phyloP scores from a whole-genome alignment of 2,888 invertebrate genomes.

The Dendrolimus houi region DNA sequence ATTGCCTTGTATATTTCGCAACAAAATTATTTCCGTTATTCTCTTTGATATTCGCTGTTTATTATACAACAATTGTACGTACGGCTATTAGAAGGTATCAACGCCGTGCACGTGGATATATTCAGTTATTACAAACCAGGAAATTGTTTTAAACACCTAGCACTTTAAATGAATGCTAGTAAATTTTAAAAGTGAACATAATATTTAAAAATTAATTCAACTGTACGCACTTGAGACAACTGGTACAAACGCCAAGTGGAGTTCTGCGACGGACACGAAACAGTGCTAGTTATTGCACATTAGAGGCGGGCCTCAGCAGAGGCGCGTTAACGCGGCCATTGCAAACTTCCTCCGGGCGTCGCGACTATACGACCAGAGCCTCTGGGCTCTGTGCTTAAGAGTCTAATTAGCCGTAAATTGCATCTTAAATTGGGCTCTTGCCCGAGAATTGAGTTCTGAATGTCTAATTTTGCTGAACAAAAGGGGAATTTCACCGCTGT shows the following conservation, averaged over 20 bases:
- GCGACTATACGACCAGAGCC: slow-evolving; percentile 22
- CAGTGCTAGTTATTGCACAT: slow-evolving; percentile 40
- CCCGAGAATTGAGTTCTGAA: slow-evolving; percentile 64
- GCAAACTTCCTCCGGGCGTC: slow-evolving; percentile 40
- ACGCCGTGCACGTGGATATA: too few species aligned
- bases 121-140: too few species aligned
- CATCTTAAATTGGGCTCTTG: slow-evolving; percentile 61
- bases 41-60: too few species aligned
- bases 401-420: slow-evolving; percentile 70
- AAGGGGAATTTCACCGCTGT: slow-evolving; percentile 49
- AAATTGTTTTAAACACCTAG: too few species aligned
- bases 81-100: too few species aligned
- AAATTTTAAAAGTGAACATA: too few species aligned
- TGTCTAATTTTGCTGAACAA: slow-evolving; percentile 61
- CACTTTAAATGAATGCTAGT: too few species aligned
- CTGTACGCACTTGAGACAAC: not conserved
- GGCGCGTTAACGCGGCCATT: slow-evolving; percentile 43
- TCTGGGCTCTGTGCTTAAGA: slow-evolving; percentile 56
- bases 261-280: slow-evolving; percentile 27
- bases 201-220: too few species aligned
- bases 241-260: not conserved
- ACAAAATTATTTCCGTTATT: not conserved
- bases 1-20: not conserved
- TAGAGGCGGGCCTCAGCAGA: slow-evolving; percentile 19
- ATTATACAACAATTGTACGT: too few species aligned